Base-by-base conservation (phyloP, 1,140 invertebrate species). In the Agraylea sexmaculata region DNA sequence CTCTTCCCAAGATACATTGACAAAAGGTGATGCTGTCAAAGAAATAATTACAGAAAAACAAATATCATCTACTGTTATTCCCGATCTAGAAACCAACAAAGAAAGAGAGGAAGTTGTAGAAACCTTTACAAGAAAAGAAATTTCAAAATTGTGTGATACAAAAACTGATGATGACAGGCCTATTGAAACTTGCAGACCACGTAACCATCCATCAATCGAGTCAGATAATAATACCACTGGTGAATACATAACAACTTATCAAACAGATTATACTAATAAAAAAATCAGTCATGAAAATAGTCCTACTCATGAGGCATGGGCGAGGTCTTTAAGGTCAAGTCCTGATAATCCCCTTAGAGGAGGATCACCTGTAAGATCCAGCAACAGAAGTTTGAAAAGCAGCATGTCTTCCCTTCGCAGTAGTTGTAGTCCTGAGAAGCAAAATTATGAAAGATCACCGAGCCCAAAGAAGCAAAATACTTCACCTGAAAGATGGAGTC, bases 231-330 rank as follows among this genome's bases (percentile, higher is more conserved):
- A 41, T 12, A 39, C 42, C 11, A 45, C 46, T 16, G 49, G 43
- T 8, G 46, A 71, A 46, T 75, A 75, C 51, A 58, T 69, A 36
- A 75, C 73, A 8, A 77, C 73, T 2, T 76, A 77, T 47, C 60
- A 71, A 50, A 59, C 58, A 22, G 70, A 74, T 43, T 75, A 63
- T 45, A 62, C 60, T 11, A 64, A 57, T 38, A 73, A 68, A 38
- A 68, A 68, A 47, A 73, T 78, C 22, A 75, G 71, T 42, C 66
- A 70, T 34, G 71, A 75, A 45, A 65, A 72, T 37, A 78, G 76
- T 53, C 74, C 78, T 5, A 72, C 77, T 15, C 79, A 82, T 53
- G 70, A 79, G 46, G 76, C 75, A 3, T 82, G 79, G 62, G 78
- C 77, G 2, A 72, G 74, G 39, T 77, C 77, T 20, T 58, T 82